Evolutionary conservation across 2,797 vertebrate genomes (phyloP), one percentile per base, ranked within the genome.

Genomic region (Meriones psammophilus): DNA sequence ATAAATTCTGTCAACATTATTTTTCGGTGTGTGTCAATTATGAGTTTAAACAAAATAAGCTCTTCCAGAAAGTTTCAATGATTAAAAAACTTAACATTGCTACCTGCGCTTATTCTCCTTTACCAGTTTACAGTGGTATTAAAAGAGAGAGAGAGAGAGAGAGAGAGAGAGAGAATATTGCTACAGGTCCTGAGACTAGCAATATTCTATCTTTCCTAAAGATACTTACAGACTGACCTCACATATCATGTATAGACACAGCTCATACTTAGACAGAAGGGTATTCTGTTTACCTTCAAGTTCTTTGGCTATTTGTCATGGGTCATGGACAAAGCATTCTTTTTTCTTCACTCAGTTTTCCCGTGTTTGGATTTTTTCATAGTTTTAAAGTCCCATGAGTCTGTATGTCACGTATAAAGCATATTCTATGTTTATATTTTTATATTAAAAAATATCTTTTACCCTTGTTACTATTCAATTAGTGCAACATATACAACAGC

Each of bases 1-100:
- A 89, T 95, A 94, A 93, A 93, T 66, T 95, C 68, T 95, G 83
- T 94, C 93, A 95, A 93, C 69, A 97, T 5, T 78, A 22, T 42
- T 96, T 94, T 94, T 73, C 42, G 93, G 9, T 91, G 33, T 13
- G 1, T 73, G 14, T 62, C 84, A 93, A 71, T 92, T 89, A 85
- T 36, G 10, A 6, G 54, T 92, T 92, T 95, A 85, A 79, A 83
- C 50, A 93, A 93, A 88, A 15, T 78, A 68, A 24, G 10, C 69
- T 92, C 20, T n/a, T 91, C 14, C 74, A 56, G 69, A 88, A 91
- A 79, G 50, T 93, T 95, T 91, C 62, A 26, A 8, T 77, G n/a
- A 92, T 88, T 92, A 90, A 77, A 90, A 78, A 56, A 14, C 42
- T 84, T 74, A 96, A 3, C 20, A 84, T 92, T 74, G 46, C 69